Evolutionary conservation across 1,140 invertebrate species (phyloP), one percentile per base, ranked within the genome.

Genomic region (Nasonia longicornis): DNA sequence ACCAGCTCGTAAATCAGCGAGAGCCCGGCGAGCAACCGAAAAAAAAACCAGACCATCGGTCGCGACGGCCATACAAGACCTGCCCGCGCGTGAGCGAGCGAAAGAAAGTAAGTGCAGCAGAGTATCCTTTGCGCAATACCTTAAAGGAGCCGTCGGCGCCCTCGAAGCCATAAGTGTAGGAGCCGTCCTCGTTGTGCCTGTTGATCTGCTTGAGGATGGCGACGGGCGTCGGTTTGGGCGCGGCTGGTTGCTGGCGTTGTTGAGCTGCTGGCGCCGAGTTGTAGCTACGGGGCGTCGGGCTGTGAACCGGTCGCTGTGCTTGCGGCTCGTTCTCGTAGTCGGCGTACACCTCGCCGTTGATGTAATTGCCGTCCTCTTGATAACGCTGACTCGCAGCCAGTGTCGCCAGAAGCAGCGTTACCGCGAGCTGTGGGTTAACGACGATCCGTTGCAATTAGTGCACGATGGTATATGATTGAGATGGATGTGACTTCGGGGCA

Each of bases 161-260:
- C 87, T 96, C 95, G 88, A 96, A 97, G 0, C 95, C 96, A 85
- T 96, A 97, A 0, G 96, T 96, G 88, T 97, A 97, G 0, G 95
- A 95, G 73, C 96, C 96, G 87, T 96, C 95, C 86, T 96, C 95
- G 84, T 96, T 96, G 91, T 96, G 95, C 85, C 95, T 94, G 91
- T 97, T 96, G 80, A 97, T 96, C 89, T 96, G 95, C 87, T 96
- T 96, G 31, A 97, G 90, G 84, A 97, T 97, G 45, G 95, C 92
- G 4, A 96, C 94, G 0, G 95, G 95, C 0, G 95, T 93, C 11
- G 94, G 91, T 79, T 91, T 92, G 1, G 92, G 90, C 48, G 86
- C 89, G 16, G 90, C 87, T 3, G 91, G 88, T 2, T 85, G 91
- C 82, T 88, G 48, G 84, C 90, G 84, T 83, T 91, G 86, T 20